Conservation (phyloP, 92 coral and sea anemone genomes). For the Siderastrea siderea region DNA sequence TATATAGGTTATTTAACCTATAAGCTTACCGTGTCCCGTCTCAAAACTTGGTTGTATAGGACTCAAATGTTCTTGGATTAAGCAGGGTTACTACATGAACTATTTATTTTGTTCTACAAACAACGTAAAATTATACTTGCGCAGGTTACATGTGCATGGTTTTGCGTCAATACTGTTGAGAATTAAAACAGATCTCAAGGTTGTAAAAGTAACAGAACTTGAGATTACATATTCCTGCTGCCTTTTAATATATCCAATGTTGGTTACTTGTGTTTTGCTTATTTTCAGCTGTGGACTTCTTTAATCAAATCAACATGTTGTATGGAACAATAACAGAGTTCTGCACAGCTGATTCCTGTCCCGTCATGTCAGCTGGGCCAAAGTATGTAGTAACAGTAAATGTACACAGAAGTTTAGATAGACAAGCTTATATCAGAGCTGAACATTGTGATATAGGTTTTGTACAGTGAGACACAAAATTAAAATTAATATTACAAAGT, state of each 20-base stretch:
- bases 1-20: too few species aligned
- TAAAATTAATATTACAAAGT: too few species aligned
- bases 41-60: not conserved
- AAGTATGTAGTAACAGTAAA: constrained; percentile 77
- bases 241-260: not conserved
- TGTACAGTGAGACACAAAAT: too few species aligned
- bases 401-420: not conserved
- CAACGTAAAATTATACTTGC: not conserved
- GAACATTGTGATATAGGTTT: too few species aligned
- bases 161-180: not conserved
- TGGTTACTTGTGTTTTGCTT: not conserved
- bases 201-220: not conserved
- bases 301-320: constrained; percentile 98
- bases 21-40: too few species aligned
- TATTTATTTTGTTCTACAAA: too few species aligned
- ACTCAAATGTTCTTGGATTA: not conserved
- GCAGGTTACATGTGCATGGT: not conserved
- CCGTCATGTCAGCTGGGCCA: constrained; percentile 99
- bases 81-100: not conserved
- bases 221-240: not conserved
- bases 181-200: too few species aligned
- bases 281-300: constrained; percentile 96
- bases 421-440: too few species aligned
- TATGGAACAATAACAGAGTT: constrained; percentile 99
- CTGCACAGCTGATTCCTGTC: constrained; percentile 91